Percentiles rank a stretch among this genome's conserved stretches.
These are phyloP conservation scores for Schrankia costaestrigalis DNA, from an alignment of 2,888 invertebrate genomes.

Conservation along the genomic window DNA sequence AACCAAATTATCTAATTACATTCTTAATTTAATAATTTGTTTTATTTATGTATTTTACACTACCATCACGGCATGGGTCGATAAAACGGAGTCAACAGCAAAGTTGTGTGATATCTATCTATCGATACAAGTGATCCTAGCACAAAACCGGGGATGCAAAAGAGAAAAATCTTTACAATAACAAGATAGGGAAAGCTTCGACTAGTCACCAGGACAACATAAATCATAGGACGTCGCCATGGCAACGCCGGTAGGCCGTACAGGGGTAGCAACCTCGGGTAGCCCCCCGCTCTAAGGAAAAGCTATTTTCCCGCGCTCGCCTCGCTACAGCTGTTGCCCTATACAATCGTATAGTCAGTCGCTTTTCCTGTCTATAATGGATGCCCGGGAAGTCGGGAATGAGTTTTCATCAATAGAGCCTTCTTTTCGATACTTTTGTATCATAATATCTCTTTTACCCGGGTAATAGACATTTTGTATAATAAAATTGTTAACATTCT, in stretches of 20 bases:
- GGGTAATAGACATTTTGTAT: constrained; percentile 10
- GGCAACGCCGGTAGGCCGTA: constrained; percentile 50
- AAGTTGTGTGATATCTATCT: no score
- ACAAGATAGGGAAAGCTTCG: constrained; percentile 16
- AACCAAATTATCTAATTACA: no score
- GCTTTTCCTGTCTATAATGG: constrained; percentile 49
- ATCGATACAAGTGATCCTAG: no score
- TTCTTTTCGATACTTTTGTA: constrained; percentile 27
- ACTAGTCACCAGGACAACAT: constrained; percentile 57
- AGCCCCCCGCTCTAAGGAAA: constrained; percentile 39
- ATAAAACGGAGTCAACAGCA: no score
- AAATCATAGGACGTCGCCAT: constrained; percentile 64
- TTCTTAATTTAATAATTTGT: no score
- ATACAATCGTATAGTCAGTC: constrained; percentile 48
- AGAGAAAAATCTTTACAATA: constrained; percentile 20
- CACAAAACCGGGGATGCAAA: no score
- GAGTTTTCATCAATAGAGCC: constrained; percentile 48
- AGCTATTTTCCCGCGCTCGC: constrained; percentile 58
- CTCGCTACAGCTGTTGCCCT: constrained; percentile 57
- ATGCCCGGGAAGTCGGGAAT: constrained; percentile 44
- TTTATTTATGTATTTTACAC: no score
- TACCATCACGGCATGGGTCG: no score
- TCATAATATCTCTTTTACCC: constrained; percentile 8
- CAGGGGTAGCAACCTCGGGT: constrained; percentile 47
- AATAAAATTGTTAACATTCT: constrained; percentile 5